Base-by-base conservation (phyloP, 1,140 invertebrate genomes). In the Penaeus vannamei region DNA sequence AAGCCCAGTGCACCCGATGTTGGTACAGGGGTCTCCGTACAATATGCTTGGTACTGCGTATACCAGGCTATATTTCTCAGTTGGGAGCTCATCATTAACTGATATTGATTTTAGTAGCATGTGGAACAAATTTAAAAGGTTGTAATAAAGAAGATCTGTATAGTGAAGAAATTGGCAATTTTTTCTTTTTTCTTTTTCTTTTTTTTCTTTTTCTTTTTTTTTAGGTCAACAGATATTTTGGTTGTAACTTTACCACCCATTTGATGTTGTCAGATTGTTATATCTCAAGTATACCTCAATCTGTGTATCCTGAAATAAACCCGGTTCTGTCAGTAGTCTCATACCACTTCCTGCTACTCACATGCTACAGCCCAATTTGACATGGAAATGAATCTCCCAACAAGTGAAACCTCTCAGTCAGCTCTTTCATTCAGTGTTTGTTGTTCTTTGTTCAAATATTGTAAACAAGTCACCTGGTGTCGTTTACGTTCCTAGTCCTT, bases 401-500 rank as follows among this genome's bases (percentile, higher is more conserved):
- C 59, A 80, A 76, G 87, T 81, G 82, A 87, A 79, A 64, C 84
- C 64, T 79, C 61, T 79, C 36, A 66, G 82, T 89, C 87, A 80
- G 87, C 82, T 79, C 83, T 84, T 89, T 89, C 87, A 89, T 84
- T 29, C 76, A 80, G 60, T 87, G 86, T 87, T 87, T 89, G 87
- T 89, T 89, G 81, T 84, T 84, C 82, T 89, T 64, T 85, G 87
- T 89, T 89, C 82, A 77, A 89, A 84, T 89, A 89, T 82, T 36
- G 62, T 89, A 85, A 84, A 62, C 29, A 80, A 89, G 59, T 84
- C 69, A 83, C 81, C 82, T 84, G 82, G 82, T 89, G 87, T 89
- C 62, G 61, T 64, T 89, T 89, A 85, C 72, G 87, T 89, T 89
- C 87, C 87, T 89, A 89, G 87, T 89, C 87, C 87, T 79, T 89